Evolutionary conservation across 1,140 invertebrate species (phyloP), one percentile per base, ranked within the genome.

Genomic region (Microplitis demolitor): DNA sequence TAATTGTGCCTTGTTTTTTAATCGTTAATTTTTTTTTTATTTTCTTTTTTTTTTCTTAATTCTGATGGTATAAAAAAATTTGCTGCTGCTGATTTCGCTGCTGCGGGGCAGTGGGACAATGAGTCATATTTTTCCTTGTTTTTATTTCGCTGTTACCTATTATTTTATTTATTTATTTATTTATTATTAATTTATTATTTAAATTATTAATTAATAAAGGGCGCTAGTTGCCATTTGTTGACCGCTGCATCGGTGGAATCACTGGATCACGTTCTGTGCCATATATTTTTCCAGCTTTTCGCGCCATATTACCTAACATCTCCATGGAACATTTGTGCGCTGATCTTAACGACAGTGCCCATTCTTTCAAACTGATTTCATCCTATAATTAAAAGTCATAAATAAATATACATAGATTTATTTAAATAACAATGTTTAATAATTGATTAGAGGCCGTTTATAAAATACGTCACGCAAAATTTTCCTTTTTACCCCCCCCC

Each of bases 281-380:
- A 88, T 98, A 98, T 76, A 98, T 98, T 88, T 97, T 97, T 60
- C 95, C 96, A 51, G 96, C 97, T 87, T 98, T 98, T 80, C 93
- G 92, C n/a, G 96, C 96, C 95, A 98, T 98, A 39, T 92, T 96
- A 14, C 94, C 94, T 3, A 98, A 89, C 74, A 98, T 90, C 83
- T 98, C 97, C 84, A 95, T 91, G 0, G 96, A 97, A 80, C 93
- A 92, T 87, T 97, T 97, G 88, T 98, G 96, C 16, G 97, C 95
- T 3, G 94, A 93, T 74, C 95, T 92, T 61, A 98, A 86, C 5
- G 96, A 97, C 39, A 93, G 89, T 24, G 96, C 91, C 97, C 97
- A 98, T 87, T 98, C 97, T 81, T 97, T 97, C 74, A 98, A 89
- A 62, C 95, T 96, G 80, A 97, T 97, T 89, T 97, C 96, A 85